A percentile compares a stretch with the other conserved stretches of the same genome.
These are phyloP conservation scores for Thamnaconus septentrionalis DNA, from an alignment of 2,113 vertebrate genomes.

Conservation along the genomic window DNA sequence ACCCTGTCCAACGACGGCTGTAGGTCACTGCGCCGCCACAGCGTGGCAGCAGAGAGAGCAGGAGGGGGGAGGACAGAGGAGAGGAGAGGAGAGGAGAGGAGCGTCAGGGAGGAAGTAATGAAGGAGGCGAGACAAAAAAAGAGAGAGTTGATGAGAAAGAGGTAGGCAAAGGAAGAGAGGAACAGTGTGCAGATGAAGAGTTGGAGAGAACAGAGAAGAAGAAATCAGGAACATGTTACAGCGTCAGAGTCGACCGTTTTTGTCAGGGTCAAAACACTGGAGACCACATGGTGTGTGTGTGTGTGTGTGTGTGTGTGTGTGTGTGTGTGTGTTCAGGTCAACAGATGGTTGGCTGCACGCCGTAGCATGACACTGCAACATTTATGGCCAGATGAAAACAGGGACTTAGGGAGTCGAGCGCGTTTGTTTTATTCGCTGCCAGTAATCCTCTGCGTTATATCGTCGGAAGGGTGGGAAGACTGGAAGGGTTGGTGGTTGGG, in stretches of 20 bases:
- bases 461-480: background rate
- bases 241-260: too few species aligned
- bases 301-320: too few species aligned
- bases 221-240: too few species aligned
- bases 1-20: conserved; percentile 98
- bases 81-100: conserved; percentile 2
- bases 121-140: conserved; percentile 11
- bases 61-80: background rate
- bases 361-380: conserved; percentile 38
- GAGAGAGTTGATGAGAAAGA: background rate
- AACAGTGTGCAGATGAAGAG: too few species aligned
- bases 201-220: too few species aligned
- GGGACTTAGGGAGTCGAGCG: conserved; percentile 16
- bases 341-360: conserved; percentile 40
- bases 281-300: conserved; percentile 24
- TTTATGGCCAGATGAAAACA: conserved; percentile 10
- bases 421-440: conserved; percentile 26
- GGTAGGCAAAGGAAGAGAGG: too few species aligned
- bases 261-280: too few species aligned
- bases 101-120: conserved; percentile 6
- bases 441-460: conserved; percentile 9
- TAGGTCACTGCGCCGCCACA: conserved; percentile 92
- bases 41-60: conserved; percentile 75
- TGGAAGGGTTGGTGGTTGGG: background rate
- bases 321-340: background rate